Conservation (phyloP, 2,888 invertebrate genomes). For the Tillus elongatus region DNA sequence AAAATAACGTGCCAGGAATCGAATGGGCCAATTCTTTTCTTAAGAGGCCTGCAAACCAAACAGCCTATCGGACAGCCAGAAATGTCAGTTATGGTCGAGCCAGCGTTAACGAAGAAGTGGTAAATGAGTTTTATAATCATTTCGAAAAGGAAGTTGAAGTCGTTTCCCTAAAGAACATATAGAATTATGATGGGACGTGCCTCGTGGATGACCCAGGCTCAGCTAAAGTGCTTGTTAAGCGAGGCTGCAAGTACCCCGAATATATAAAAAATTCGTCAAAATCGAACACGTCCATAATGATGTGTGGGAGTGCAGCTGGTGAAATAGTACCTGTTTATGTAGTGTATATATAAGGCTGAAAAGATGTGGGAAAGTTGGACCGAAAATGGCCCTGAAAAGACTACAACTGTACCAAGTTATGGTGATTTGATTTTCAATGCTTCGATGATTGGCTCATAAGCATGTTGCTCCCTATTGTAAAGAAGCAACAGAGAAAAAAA, state of each 20-base stretch:
- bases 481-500: constrained; percentile 19
- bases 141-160: constrained; percentile 8
- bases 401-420: constrained; percentile 27
- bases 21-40: no score
- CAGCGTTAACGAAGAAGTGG: no score
- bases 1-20: no score
- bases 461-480: constrained; percentile 19
- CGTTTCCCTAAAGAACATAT: neutral
- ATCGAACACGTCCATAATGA: no score
- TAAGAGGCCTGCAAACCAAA: no score
- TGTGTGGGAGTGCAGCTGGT: no score
- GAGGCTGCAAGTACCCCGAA: constrained; percentile 24
- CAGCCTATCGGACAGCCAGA: no score
- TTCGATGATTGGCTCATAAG: constrained; percentile 22
- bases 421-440: constrained; percentile 24
- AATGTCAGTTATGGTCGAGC: no score
- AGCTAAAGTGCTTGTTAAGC: constrained; percentile 4
- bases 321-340: constrained; percentile 26
- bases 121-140: constrained; percentile 11
- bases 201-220: constrained; percentile 2
- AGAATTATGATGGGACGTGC: constrained; percentile 7
- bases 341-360: constrained; percentile 29
- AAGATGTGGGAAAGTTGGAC: no score
- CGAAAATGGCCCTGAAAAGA: constrained; percentile 26
- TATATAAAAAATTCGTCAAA: constrained; percentile 25